Percentiles rank a stretch among this genome's conserved stretches.
These are phyloP conservation scores for Trichonephila inaurata DNA, from an alignment of 1,140 invertebrate genomes.

Conservation along the genomic window DNA sequence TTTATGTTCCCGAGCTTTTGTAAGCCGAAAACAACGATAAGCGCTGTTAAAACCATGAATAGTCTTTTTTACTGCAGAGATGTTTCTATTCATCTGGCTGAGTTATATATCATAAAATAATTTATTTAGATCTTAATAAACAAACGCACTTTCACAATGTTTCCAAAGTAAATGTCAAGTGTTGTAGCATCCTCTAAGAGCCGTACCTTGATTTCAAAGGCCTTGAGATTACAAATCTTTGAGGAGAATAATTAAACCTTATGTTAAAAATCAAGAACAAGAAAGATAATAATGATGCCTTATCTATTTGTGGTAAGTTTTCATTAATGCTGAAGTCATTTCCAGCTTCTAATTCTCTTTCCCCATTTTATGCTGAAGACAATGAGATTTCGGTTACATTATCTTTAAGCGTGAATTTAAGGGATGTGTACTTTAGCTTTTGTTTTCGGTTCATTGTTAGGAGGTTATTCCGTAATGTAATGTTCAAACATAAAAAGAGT, in stretches of 20 bases:
- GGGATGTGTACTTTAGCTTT: neutral
- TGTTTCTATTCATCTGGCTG: neutral
- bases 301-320: slow-evolving; percentile 57
- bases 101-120: slow-evolving; percentile 57
- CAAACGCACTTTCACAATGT: neutral
- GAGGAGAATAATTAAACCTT: slow-evolving; percentile 37
- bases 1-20: slow-evolving; percentile 30
- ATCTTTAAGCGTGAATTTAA: slow-evolving; percentile 7
- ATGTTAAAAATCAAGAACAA: neutral
- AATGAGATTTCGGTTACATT: slow-evolving; percentile 40
- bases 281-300: slow-evolving; percentile 37
- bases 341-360: neutral
- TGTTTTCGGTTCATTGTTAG: slow-evolving; percentile 3
- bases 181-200: neutral
- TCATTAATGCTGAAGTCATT: slow-evolving; percentile 32
- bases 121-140: slow-evolving; percentile 39
- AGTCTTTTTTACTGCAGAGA: slow-evolving; percentile 15
- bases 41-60: slow-evolving; percentile 3
- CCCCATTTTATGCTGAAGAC: neutral
- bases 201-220: slow-evolving; percentile 34
- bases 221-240: neutral
- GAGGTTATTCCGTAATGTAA: too few relatives aligned
- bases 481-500: too few relatives aligned
- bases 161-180: neutral
- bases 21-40: slow-evolving; percentile 41